Evolutionary conservation across 2,797 vertebrate species (phyloP), one percentile per base, ranked within the genome.

Genomic region (Coregonus suidteri): DNA sequence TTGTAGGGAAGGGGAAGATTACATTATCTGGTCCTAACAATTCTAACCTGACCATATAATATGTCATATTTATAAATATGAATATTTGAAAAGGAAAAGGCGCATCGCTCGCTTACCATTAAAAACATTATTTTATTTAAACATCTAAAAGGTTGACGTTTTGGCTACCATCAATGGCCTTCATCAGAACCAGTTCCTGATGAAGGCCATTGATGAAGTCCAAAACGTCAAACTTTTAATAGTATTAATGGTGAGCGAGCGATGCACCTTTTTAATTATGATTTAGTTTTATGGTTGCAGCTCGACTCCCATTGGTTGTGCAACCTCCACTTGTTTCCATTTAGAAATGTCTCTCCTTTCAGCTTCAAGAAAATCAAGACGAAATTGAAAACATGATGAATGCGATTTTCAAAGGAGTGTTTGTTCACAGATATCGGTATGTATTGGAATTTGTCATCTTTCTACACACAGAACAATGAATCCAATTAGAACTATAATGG

Each of bases 371-470:
- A 95, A 99, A 99, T 93, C 98, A 99, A 90, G 98, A 99, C 86
- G 98, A 99, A 93, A 99, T 99, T 92, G 98, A 99, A 93, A 99
- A 99, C 90, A 99, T 99, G 98, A 99, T 99, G 98, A 99, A 99
- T 91, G 98, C 98, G 83, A 99, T 99, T 93, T 99, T 99, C 95
- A 99, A 99, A 94, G 98, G 98, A 85, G 98, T 99, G 83, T 99
- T 99, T 92, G 97, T 99, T 91, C 98, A 99, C 90, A 92, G 98
- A 95, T 99, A 99, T 89, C 94, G 98, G 98, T 99, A 95, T 85
- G 95, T 30, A 18, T 37, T 30, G 18, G 52, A 74, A 1, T 14
- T 9, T 62, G 14, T 62, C 16, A 15, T 15, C 52, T 25, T 64
- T 59, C 56, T 7, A 20, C n/a, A 6, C 3, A 25, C 6, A 64